A percentile compares a stretch with the other conserved stretches of the same genome.
Evolutionary conservation across 2,797 vertebrate genomes (phyloP).

Genomic region (Falco biarmicus): DNA sequence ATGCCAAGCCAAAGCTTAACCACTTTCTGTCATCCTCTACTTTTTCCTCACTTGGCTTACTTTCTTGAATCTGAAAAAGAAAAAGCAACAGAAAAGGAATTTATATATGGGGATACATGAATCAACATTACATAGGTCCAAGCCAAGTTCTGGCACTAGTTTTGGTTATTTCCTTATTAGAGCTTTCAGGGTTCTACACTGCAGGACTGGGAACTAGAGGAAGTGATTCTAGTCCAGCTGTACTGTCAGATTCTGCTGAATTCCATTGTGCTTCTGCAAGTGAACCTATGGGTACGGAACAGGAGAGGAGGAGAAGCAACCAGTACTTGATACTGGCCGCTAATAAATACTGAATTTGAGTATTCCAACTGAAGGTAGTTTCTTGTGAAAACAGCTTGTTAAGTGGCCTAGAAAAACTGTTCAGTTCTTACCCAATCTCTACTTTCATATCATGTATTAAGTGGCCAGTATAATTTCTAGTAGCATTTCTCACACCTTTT

Average conservation of each 20-base stretch:
- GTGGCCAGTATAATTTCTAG: not conserved
- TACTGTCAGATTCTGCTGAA: not conserved
- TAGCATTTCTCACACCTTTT: not conserved
- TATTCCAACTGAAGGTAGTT: not conserved
- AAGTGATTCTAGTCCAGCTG: not conserved
- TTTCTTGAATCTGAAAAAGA: conserved; percentile 13
- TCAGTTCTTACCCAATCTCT: not conserved
- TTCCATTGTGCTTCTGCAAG: not conserved
- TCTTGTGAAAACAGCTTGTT: not conserved
- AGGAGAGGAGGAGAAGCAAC: not conserved
- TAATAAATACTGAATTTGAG: not conserved
- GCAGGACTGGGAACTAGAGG: not conserved
- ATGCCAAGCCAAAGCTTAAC: not conserved
- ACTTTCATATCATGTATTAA: not conserved
- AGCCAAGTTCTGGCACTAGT: not conserved
- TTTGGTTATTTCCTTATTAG: conserved; percentile 3
- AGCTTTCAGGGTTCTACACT: not conserved
- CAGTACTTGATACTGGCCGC: not conserved
- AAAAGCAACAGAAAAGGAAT: not conserved
- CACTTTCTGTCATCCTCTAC: not conserved
- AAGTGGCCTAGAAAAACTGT: not conserved
- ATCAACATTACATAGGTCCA: not conserved
- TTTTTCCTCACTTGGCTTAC: not conserved
- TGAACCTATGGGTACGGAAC: not conserved
- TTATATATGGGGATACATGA: not conserved